Evolutionary conservation across 92 coral and sea anemone species (phyloP).

Genomic region (Palythoa grandiflora): DNA sequence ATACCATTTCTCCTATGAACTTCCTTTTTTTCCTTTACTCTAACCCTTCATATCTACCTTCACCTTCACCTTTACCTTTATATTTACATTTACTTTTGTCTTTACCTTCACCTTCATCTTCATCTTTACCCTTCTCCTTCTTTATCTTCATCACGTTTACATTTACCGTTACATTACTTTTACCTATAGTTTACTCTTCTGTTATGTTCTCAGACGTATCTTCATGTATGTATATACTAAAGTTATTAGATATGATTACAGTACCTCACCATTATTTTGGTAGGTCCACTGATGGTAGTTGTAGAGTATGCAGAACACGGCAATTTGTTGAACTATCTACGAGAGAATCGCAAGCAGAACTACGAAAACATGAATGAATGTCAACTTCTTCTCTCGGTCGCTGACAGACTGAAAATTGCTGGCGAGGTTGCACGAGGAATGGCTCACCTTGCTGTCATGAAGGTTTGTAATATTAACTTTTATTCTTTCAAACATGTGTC

Average conservation of each 20-base stretch:
- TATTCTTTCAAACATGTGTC: too few relatives aligned
- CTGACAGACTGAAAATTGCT: constrained; percentile 80
- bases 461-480: constrained; percentile 60
- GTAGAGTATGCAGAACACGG: constrained; percentile 93
- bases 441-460: constrained; percentile 77
- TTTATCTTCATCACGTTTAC: neutral
- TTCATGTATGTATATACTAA: neutral
- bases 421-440: constrained; percentile 87
- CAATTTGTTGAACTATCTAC: constrained; percentile 71
- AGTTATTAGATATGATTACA: neutral
- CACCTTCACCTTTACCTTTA: neutral
- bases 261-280: neutral
- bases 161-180: neutral
- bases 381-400: constrained; percentile 64
- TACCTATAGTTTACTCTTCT: too few relatives aligned
- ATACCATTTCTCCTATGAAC: too few relatives aligned
- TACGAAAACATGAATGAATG: constrained; percentile 78
- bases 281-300: constrained; percentile 86
- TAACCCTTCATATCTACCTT: too few relatives aligned
- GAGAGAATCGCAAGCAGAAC: constrained; percentile 75
- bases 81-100: neutral
- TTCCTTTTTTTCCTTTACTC: too few relatives aligned
- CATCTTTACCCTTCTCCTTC: neutral
- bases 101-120: neutral
- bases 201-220: too few relatives aligned